Base-by-base conservation (phyloP, 2,113 vertebrate species). In the Anoura caudifer region DNA sequence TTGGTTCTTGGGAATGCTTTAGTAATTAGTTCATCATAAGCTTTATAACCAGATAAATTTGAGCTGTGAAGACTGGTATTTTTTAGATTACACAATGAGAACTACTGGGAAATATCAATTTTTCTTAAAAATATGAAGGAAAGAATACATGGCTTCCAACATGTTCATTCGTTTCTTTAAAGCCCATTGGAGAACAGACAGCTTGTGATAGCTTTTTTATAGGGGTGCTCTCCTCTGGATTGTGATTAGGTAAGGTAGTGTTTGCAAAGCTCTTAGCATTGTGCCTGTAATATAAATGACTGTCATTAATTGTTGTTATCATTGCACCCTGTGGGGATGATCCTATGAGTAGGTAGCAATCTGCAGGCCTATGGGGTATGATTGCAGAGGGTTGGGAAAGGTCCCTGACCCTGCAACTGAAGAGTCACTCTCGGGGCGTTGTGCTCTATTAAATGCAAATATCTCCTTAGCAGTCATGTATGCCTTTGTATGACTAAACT, bases 21-120 rank as follows among this genome's bases (percentile, higher is more conserved):
- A 83, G 50, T 86, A 89, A 93, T 61, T 79, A 90, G 77, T 95
- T 87, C 85, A 75, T 86, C 81, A 81, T 75, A 81, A 81, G 43
- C 67, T 90, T 94, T 87, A 59, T 38, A 93, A 63, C 69, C n/a
- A 45, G 26, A 75, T 79, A 81, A 69, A 41, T 81, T 52, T 86
- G 63, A 87, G 26, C 56, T 70, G 33, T 79, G 70, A 77, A 86
- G 92, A 90, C 4, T 65, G 47, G 41, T 47, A 6, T 52, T 75
- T 95, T 75, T 28, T 50, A 93, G 82, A 93, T 79, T 47, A 76
- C 47, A 75, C 14, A 6, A 28, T 47, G 33, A 90, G 85, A 86
- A 90, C 75, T 45, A 76, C 9, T 81, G 80, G 95, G 47, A 95
- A 94, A 33, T 67, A 95, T 0, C 36, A 31, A 13, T 84, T 94